Conservation (phyloP, 1,140 invertebrate species). For the Zaprionus inermis region DNA sequence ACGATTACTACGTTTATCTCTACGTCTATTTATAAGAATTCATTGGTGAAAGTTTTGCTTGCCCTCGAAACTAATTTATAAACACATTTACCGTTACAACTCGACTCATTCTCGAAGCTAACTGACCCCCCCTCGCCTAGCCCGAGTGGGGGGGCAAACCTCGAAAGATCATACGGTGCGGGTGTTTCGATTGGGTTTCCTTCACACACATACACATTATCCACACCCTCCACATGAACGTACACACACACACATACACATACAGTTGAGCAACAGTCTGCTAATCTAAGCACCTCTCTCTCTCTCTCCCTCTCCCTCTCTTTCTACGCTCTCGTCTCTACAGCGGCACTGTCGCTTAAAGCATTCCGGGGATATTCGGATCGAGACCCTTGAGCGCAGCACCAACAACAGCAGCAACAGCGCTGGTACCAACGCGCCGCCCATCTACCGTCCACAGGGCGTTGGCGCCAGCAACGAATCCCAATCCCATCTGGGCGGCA, state of each 20-base stretch:
- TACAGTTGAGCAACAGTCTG: slow-evolving; percentile 10
- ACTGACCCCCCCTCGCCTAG: slow-evolving; percentile 18
- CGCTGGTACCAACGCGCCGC: slow-evolving; percentile 49
- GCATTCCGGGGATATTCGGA: slow-evolving; percentile 89
- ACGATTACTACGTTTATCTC: neutral
- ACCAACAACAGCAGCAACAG: slow-evolving; percentile 27
- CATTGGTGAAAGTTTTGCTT: slow-evolving; percentile 75
- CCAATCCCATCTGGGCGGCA: slow-evolving; percentile 45
- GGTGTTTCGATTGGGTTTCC: slow-evolving; percentile 67
- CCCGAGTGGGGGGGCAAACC: slow-evolving; percentile 16
- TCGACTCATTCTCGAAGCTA: slow-evolving; percentile 50
- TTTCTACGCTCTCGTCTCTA: slow-evolving; percentile 20
- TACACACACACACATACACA: slow-evolving; percentile 25
- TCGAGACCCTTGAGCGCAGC: slow-evolving; percentile 85
- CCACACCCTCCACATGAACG: too few species aligned
- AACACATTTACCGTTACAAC: slow-evolving; percentile 40
- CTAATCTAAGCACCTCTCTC: slow-evolving; percentile 17
- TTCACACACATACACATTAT: slow-evolving; percentile 29
- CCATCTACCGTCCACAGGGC: slow-evolving; percentile 79
- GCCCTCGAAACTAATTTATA: slow-evolving; percentile 62
- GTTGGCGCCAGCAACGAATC: slow-evolving; percentile 69
- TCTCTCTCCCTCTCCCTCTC: slow-evolving; percentile 25
- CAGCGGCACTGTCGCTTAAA: slow-evolving; percentile 90
- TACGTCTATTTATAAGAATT: slow-evolving; percentile 62
- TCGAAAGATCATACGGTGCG: slow-evolving; percentile 57